Evolutionary conservation across 1,140 invertebrate genomes (phyloP).

Genomic region (Drosophila arizonae): DNA sequence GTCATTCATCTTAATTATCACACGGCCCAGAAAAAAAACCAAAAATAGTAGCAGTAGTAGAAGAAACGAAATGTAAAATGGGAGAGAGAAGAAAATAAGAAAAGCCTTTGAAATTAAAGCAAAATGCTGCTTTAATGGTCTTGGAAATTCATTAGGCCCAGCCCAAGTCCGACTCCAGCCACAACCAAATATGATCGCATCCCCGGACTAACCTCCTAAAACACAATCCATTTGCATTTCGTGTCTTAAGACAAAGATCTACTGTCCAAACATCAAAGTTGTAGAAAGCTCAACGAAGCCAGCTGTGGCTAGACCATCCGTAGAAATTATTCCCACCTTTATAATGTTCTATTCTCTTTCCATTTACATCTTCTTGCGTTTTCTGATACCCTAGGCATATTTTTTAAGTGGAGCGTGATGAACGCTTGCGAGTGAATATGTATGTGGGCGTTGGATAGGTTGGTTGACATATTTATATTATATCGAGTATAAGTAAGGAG

Average conservation of each 20-base stretch:
- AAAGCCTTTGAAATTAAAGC: slow-evolving; percentile 49
- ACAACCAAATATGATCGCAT: slow-evolving; percentile 46
- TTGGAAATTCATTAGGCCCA: slow-evolving; percentile 67
- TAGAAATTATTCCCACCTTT: slow-evolving; percentile 76
- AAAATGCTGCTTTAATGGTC: slow-evolving; percentile 52
- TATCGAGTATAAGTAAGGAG: too few species aligned
- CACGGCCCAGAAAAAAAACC: slow-evolving; percentile 35
- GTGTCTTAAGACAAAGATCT: slow-evolving; percentile 25
- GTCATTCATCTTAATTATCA: slow-evolving; percentile 81
- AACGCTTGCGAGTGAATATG: too few species aligned
- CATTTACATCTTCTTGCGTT: slow-evolving; percentile 11
- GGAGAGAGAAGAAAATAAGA: slow-evolving; percentile 52
- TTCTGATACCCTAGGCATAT: not conserved
- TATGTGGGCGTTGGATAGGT: too few species aligned
- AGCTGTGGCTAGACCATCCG: slow-evolving; percentile 28
- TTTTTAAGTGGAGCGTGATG: too few species aligned
- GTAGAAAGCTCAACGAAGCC: slow-evolving; percentile 50
- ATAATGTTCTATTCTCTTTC: slow-evolving; percentile 44
- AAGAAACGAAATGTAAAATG: too few species aligned
- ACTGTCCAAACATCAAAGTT: slow-evolving; percentile 35
- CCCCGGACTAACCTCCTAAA: slow-evolving; percentile 49
- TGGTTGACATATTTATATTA: too few species aligned
- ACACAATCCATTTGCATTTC: slow-evolving; percentile 67
- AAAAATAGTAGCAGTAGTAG: not conserved
- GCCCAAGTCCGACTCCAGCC: slow-evolving; percentile 24